Evolutionary conservation across 2,797 vertebrate genomes (phyloP).

Genomic region (Sylvia borin): DNA sequence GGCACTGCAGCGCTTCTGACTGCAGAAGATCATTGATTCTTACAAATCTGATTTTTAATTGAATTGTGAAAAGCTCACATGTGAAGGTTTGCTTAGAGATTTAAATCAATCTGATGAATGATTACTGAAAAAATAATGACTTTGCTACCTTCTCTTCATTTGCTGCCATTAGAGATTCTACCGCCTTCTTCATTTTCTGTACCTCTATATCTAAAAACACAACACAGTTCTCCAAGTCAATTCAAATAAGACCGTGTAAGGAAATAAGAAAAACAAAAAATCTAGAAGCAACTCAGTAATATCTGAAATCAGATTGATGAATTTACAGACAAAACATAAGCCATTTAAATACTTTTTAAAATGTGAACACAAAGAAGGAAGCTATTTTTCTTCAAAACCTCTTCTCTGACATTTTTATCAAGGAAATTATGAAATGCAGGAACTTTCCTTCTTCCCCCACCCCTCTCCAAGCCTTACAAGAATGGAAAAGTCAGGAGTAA

Average conservation of each 20-base stretch:
- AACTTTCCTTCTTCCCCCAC: neutral
- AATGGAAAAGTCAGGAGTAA: neutral
- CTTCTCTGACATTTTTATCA: neutral
- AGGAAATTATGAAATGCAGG: neutral
- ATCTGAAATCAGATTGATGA: neutral
- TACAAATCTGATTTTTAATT: neutral
- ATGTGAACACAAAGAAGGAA: neutral
- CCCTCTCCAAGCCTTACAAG: neutral
- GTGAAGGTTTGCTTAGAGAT: neutral
- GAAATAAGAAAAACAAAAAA: neutral
- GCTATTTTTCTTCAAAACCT: neutral
- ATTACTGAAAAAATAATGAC: neutral
- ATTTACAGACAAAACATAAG: neutral
- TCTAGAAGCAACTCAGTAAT: neutral
- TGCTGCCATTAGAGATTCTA: conserved; percentile 94
- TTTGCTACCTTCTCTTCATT: conserved; percentile 96
- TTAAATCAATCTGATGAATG: neutral
- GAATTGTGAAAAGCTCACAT: neutral
- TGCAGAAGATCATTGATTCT: neutral
- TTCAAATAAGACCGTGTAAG: neutral
- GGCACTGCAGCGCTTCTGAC: neutral
- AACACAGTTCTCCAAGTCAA: conserved; percentile 39
- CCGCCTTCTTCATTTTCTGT: conserved; percentile 96
- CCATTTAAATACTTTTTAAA: neutral
- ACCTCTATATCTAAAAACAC: conserved; percentile 90